Percentiles rank a stretch among this genome's conserved stretches.
These are phyloP conservation scores for Ceryle rudis DNA, from an alignment of 2,797 vertebrate genomes.

Conservation along the genomic window DNA sequence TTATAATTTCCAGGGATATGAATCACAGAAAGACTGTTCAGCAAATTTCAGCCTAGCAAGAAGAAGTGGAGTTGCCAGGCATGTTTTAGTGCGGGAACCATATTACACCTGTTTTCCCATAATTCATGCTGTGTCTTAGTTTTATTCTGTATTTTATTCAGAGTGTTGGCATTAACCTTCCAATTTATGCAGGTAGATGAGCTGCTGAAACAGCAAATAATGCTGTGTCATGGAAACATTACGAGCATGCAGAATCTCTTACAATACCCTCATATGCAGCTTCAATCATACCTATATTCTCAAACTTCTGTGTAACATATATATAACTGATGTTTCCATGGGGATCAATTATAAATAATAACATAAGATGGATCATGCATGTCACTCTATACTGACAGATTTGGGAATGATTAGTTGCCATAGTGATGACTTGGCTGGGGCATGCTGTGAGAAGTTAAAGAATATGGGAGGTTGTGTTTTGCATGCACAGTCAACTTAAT, in stretches of 20 bases:
- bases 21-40: neutral
- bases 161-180: neutral
- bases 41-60: neutral
- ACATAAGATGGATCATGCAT: neutral
- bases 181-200: neutral
- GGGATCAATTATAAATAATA: neutral
- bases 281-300: neutral
- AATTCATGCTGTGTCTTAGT: neutral
- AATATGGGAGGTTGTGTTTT: conserved; percentile 26
- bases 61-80: neutral
- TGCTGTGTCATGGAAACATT: neutral
- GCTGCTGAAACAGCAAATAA: neutral
- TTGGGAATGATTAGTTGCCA: conserved; percentile 62
- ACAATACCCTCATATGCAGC: neutral
- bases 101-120: neutral
- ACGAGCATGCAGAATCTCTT: neutral
- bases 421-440: conserved; percentile 35
- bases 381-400: neutral
- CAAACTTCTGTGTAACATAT: neutral
- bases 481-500: conserved; percentile 36
- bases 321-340: neutral
- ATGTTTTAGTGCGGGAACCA: neutral
- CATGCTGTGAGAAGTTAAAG: conserved; percentile 50
- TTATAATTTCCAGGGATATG: neutral
- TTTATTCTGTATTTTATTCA: neutral